Evolutionary conservation across 2,888 invertebrate species (phyloP), one percentile per base, ranked within the genome.

Genomic region (Dermolepida albohirtum): DNA sequence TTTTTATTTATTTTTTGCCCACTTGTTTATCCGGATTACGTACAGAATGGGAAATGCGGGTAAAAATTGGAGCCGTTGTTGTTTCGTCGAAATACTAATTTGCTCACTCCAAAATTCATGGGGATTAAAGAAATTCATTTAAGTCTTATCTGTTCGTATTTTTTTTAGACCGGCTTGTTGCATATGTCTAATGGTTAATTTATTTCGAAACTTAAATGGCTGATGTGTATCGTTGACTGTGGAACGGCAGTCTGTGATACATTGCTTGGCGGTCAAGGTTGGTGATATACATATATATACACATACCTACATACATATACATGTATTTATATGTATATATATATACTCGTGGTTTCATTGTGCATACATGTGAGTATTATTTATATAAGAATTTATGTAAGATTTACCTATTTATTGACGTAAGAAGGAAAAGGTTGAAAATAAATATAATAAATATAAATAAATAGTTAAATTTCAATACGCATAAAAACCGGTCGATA

Each of bases 101-200:
- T 54, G 54, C 54, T 40, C 16, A 39, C 40, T 40, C 39, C 40
- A 17, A 54, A 54, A 54, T 54, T 54, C 40, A 54, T 54, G 40
- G 54, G 54, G 54, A 54, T 54, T 54, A 54, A 54, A 54, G 54
- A 54, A 54, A 54, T 54, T 54, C 54, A 54, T 40, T 54, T 54
- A 17, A 54, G 40, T 40, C 54, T 54, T 54, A 54, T 54, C 54
- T 54, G 54, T 34, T 34, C 12, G 17, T 54, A 5, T 39, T 40
- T 54, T 54, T 54, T 54, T 40, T 54, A 54, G 54, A 54, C 54
- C 54, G 40, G 17, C 39, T 40, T 39, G 52, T 54, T 54, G 54
- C 54, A 54, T 39, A 54, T 22, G 54, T 54, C 54, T 54, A 54
- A 54, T 54, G 17, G 54, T 41, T 54, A 54, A 54, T 54, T 54